Percentiles rank a stretch among this genome's conserved stretches.
phyloP scores from a whole-genome alignment of 2,797 vertebrate species.

The Enteromius trimaculatus region DNA sequence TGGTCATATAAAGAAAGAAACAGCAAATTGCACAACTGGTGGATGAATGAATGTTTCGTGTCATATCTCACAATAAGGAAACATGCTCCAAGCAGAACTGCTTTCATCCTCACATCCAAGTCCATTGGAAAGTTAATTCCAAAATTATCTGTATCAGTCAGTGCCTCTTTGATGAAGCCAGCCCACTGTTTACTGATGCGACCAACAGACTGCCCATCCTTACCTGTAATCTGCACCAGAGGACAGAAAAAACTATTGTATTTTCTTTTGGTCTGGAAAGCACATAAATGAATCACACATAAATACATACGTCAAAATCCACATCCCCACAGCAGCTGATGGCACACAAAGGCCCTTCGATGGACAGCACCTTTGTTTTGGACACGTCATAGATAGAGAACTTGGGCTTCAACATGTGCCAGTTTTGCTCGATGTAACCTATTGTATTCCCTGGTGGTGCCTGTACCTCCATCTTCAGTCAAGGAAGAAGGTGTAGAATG shows the following conservation, averaged over 20 bases:
- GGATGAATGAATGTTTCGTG: not conserved
- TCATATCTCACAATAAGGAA: conserved; percentile 78
- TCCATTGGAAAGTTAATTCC: conserved; percentile 77
- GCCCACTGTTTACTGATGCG: conserved; percentile 80
- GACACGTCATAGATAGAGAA: conserved; percentile 74
- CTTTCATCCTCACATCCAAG: conserved; percentile 77
- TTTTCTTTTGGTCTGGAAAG: not conserved
- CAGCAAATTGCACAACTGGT: not conserved
- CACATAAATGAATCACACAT: not conserved
- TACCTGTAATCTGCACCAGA: conserved; percentile 71
- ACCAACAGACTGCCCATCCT: conserved; percentile 70
- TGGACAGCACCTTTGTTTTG: conserved; percentile 69
- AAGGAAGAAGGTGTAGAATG: not conserved
- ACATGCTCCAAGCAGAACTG: conserved; percentile 75
- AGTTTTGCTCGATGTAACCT: conserved; percentile 75
- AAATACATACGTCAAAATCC: conserved; percentile 73
- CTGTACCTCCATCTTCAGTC: conserved; percentile 77
- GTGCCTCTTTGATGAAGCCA: conserved; percentile 70
- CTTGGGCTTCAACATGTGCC: conserved; percentile 77
- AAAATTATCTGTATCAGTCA: conserved; percentile 78
- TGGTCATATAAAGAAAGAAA: not conserved
- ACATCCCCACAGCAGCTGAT: conserved; percentile 76
- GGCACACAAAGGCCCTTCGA: conserved; percentile 74
- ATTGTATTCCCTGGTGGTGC: conserved; percentile 72
- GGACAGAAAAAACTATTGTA: not conserved